These are phyloP conservation scores for Apamea epomidion DNA, from an alignment of 2,888 invertebrate species.

Conservation along the genomic window DNA sequence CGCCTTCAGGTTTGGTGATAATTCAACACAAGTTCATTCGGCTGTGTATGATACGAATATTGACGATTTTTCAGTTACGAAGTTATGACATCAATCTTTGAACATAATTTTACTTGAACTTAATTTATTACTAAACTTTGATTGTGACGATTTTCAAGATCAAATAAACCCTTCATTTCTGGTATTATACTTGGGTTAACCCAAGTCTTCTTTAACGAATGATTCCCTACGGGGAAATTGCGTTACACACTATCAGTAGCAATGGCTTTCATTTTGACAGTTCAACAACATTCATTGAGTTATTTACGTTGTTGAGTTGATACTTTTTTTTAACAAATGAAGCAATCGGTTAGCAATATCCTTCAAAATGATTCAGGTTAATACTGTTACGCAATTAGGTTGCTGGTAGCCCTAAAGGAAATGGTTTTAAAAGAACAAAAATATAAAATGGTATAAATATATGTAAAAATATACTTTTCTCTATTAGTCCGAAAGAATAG, in stretches of 20 bases:
- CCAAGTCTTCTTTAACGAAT: background rate
- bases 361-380: no score
- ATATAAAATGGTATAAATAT: background rate
- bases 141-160: background rate
- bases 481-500: background rate
- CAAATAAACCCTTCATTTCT: background rate
- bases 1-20: no score
- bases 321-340: no score
- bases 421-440: background rate
- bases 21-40: background rate
- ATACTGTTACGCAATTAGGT: no score
- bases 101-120: background rate
- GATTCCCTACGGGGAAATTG: no score
- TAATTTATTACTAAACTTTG: background rate
- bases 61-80: no score
- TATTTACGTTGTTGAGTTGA: no score
- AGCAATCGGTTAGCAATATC: no score
- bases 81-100: background rate
- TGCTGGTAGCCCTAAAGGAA: background rate
- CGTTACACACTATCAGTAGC: no score
- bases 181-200: background rate
- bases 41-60: background rate
- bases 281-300: no score
- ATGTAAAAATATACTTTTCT: background rate
- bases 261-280: no score